A percentile compares a stretch with the other conserved stretches of the same genome.
Evolutionary conservation across 2,113 vertebrate species (phyloP).

Genomic region (Amazona guildingii): DNA sequence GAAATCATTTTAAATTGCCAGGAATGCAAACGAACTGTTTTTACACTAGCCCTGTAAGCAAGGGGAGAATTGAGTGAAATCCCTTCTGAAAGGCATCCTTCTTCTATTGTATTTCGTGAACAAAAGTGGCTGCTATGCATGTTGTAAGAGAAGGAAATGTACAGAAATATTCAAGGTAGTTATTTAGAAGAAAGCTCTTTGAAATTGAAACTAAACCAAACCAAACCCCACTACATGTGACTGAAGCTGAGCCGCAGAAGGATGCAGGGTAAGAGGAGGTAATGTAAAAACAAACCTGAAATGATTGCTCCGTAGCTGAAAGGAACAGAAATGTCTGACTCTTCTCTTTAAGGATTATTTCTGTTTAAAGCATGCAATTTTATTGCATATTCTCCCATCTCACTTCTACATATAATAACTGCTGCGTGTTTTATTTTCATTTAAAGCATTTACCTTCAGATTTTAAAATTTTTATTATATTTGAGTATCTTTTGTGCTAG

Average conservation of each 20-base stretch:
- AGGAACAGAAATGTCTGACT: neutral
- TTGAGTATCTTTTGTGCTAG: neutral
- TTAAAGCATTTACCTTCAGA: neutral
- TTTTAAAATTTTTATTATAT: neutral
- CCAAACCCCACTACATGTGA: neutral
- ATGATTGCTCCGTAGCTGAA: neutral
- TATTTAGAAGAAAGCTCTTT: neutral
- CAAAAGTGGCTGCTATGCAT: neutral
- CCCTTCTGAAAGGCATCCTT: neutral
- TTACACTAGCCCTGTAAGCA: neutral
- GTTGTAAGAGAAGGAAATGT: neutral
- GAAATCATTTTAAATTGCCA: neutral
- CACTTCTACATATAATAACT: neutral
- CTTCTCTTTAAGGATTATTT: neutral
- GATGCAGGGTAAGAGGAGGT: neutral
- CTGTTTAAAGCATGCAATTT: neutral
- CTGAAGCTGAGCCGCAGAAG: neutral
- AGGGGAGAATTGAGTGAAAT: neutral
- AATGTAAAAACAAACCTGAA: neutral
- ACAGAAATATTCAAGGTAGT: neutral
- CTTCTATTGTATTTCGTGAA: neutral
- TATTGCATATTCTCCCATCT: neutral
- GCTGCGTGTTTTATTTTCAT: neutral
- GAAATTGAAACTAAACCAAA: neutral
- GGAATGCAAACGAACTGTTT: neutral